Percentiles rank a stretch among this genome's conserved stretches.
Evolutionary conservation across 2,113 vertebrate species (phyloP).

Genomic region (Tachysurus vachellii): DNA sequence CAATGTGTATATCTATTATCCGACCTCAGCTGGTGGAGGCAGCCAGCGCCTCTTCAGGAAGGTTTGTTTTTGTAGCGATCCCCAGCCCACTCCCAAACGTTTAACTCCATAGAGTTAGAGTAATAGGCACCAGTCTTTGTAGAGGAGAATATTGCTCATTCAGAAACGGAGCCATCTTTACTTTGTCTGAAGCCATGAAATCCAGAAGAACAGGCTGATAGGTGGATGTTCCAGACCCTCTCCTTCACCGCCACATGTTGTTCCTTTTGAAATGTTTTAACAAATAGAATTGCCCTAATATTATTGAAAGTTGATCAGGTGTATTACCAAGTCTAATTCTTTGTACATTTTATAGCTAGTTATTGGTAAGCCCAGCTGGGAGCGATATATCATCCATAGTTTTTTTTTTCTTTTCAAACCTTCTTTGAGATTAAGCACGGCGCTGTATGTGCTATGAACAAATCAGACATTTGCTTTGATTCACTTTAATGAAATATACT

Average conservation of each 20-base stretch:
- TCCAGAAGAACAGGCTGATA: neutral
- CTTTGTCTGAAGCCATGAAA: neutral
- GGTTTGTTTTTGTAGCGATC: constrained; percentile 67
- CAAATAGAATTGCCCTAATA: neutral
- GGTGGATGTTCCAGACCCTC: neutral
- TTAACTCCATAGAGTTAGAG: neutral
- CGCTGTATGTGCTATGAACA: neutral
- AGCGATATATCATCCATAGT: neutral
- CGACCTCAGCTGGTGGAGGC: constrained; percentile 93
- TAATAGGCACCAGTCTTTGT: neutral
- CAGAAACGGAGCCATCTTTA: neutral
- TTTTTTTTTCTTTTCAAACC: neutral
- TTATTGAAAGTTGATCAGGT: neutral
- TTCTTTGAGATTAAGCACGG: neutral
- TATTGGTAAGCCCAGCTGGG: neutral
- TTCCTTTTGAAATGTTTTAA: neutral
- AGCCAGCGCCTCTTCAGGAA: constrained; percentile 98
- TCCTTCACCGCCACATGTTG: neutral
- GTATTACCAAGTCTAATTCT: neutral
- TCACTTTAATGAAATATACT: neutral
- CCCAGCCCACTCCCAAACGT: neutral
- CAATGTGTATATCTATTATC: constrained; percentile 99
- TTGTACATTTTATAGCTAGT: neutral
- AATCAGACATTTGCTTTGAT: neutral
- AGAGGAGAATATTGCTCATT: neutral